Conservation (phyloP, 2,797 vertebrate species). For the Meda fulgida region DNA sequence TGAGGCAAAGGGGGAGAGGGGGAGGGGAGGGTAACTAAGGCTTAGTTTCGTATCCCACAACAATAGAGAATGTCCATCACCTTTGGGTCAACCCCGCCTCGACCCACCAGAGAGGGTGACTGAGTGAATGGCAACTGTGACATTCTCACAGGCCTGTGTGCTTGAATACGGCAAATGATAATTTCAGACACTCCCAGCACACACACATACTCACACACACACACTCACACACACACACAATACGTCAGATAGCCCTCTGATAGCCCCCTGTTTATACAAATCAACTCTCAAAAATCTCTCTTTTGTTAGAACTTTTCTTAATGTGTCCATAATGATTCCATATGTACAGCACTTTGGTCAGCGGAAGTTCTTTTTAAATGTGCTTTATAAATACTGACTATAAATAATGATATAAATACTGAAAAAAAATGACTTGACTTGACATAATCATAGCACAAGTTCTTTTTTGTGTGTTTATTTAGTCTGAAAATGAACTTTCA, state of each 20-base stretch:
- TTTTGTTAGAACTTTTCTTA: slow-evolving; percentile 8
- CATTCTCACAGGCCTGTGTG: slow-evolving; percentile 40
- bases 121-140: slow-evolving; percentile 57
- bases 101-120: slow-evolving; percentile 38
- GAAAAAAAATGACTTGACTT: no score
- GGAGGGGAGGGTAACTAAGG: slow-evolving; percentile 36
- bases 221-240: slow-evolving; percentile 14
- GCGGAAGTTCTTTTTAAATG: no score
- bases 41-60: slow-evolving; percentile 64
- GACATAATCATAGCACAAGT: not conserved
- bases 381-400: no score
- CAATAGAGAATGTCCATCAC: slow-evolving; percentile 66
- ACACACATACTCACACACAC: not conserved
- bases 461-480: not conserved
- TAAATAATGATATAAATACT: no score
- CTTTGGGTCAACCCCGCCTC: slow-evolving; percentile 51
- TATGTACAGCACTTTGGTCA: no score
- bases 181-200: slow-evolving; percentile 18
- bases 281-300: not conserved
- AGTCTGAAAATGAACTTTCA: not conserved
- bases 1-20: slow-evolving; percentile 54
- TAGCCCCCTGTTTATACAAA: slow-evolving; percentile 16
- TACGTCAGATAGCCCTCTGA: not conserved
- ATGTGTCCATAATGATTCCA: no score
- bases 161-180: slow-evolving; percentile 15